Evolutionary conservation across 1,140 invertebrate genomes (phyloP).

Genomic region (Mylabris phalerata): DNA sequence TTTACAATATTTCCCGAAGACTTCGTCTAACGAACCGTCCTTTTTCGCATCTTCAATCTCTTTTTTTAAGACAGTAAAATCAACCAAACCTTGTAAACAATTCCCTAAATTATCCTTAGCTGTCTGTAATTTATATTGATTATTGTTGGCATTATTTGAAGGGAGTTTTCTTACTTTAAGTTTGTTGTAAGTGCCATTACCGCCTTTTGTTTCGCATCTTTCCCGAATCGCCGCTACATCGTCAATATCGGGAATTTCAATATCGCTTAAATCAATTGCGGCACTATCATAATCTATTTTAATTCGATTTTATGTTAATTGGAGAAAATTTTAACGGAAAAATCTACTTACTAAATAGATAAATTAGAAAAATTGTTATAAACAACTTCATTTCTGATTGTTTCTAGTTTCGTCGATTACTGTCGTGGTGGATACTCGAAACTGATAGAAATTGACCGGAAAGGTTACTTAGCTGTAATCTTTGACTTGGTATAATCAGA

Average conservation of each 20-base stretch:
- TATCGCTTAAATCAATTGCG: neutral
- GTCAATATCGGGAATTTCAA: slow-evolving; percentile 12
- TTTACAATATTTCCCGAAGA: slow-evolving; percentile 63
- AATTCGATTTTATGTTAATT: neutral
- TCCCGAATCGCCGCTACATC: slow-evolving; percentile 19
- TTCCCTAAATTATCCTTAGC: slow-evolving; percentile 29
- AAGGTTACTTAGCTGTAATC: neutral
- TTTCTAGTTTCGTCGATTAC: neutral
- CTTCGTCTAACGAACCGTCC: slow-evolving; percentile 50
- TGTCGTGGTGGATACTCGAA: neutral
- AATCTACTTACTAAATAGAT: neutral
- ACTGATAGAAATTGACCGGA: too few relatives aligned
- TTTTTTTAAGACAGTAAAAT: slow-evolving; percentile 40
- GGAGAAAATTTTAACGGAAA: neutral
- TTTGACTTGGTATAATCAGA: slow-evolving; percentile 9
- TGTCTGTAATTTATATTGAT: slow-evolving; percentile 25
- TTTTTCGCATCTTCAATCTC: slow-evolving; percentile 54
- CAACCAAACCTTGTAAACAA: slow-evolving; percentile 25
- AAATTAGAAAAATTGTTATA: neutral
- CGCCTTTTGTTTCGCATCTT: slow-evolving; percentile 29
- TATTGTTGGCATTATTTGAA: too few relatives aligned
- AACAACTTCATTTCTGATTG: neutral
- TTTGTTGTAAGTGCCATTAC: slow-evolving; percentile 22
- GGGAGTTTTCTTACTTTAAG: slow-evolving; percentile 17
- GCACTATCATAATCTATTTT: neutral